Evolutionary conservation across 2,888 invertebrate species (phyloP), one percentile per base, ranked within the genome.

Genomic region (Tachina grossa): DNA sequence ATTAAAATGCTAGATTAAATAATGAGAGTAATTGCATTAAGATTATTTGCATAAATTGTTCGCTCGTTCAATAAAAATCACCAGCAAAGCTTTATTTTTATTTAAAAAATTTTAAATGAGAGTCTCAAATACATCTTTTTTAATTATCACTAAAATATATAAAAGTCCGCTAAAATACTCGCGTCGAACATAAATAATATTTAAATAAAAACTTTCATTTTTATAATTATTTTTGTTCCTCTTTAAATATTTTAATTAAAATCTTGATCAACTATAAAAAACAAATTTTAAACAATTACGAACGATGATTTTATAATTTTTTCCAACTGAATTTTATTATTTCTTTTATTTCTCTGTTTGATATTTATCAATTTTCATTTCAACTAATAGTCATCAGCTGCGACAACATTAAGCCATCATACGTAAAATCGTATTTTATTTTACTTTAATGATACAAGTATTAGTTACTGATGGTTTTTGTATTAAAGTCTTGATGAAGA

Each of bases 231-330:
- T 71, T 75, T 43, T 84, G 16, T 57, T 77, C 59, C 51, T 71
- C 74, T 68, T 57, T 14, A 69, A 79, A 76, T 61, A 80, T 71
- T 80, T 66, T 77, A 81, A 76, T 84, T 81, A 66, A 80, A 81
- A 77, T 69, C 61, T n/a, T 74, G 69, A 59, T 71, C 75, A 81
- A 76, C 53, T 16, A 47, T 55, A 72, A 66, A 41, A 69, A 55
- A 77, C 57, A 45, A 82, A 63, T 80, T 78, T 78, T 69, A 49
- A 78, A 55, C 69, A 78, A 85, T 78, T 85, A 78, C 74, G 68
- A 78, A 78, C 74, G 68, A 78, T 74, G 61, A 81, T 72, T 80
- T 84, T 81, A 51, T 85, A 82, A 81, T 78, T 82, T 45, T 78
- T 74, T 82, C 16, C 84, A 77, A 78, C 72, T 84, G 47, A 51